Evolutionary conservation across 1,140 invertebrate genomes (phyloP).

Genomic region (Eciton burchellii): DNA sequence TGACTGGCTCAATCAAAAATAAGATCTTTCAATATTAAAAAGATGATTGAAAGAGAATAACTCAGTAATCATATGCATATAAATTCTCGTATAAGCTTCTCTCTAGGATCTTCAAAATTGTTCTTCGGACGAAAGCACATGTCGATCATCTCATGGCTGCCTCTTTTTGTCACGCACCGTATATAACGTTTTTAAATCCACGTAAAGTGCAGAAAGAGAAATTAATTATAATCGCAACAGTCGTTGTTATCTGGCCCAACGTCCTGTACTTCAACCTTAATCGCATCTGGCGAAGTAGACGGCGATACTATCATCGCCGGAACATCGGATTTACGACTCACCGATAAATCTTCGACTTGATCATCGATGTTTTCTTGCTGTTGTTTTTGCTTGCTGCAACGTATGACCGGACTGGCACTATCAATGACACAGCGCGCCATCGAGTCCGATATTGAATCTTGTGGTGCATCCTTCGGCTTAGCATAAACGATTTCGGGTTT

Average conservation of each 20-base stretch:
- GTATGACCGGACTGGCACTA: constrained; percentile 76
- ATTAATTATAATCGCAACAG: constrained; percentile 52
- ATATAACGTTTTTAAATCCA: too few species aligned
- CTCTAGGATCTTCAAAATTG: not conserved
- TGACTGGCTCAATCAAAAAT: too few species aligned
- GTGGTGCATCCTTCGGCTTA: constrained; percentile 62
- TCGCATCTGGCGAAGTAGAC: not conserved
- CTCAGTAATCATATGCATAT: too few species aligned
- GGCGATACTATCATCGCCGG: constrained; percentile 73
- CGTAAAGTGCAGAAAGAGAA: too few species aligned
- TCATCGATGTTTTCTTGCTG: constrained; percentile 75
- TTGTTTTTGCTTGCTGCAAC: constrained; percentile 55
- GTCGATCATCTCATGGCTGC: not conserved
- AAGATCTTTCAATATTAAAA: too few species aligned
- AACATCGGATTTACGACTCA: constrained; percentile 78
- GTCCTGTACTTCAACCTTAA: constrained; percentile 72
- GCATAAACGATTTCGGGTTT: constrained; percentile 65
- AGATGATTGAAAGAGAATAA: too few species aligned
- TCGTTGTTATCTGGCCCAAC: constrained; percentile 48
- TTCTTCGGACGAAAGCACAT: not conserved
- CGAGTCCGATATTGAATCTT: constrained; percentile 71
- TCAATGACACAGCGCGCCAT: constrained; percentile 54
- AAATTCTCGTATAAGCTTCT: too few species aligned
- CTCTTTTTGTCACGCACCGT: not conserved
- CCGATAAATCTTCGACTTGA: constrained; percentile 85